Evolutionary conservation across 2,797 vertebrate genomes (phyloP), one percentile per base, ranked within the genome.

Genomic region (Erpetoichthys calabaricus): DNA sequence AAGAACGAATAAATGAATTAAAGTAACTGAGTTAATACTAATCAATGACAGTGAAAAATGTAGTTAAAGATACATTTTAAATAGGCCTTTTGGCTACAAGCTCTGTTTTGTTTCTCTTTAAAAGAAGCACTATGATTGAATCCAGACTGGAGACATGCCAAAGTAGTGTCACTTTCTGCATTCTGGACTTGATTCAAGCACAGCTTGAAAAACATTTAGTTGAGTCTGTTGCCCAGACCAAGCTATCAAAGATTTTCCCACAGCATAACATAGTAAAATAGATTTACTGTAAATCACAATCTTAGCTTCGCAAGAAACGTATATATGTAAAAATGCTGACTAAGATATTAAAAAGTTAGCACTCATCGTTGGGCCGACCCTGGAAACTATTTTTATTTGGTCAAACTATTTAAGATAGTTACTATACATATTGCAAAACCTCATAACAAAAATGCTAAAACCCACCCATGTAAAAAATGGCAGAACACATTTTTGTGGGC

Each of bases 131-230:
- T 50, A 51, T 58, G 64, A 51, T 44, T 10, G 3, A 25, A 45
- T 56, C 62, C 60, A 62, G 42, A 42, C 4, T 45, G 60, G 61
- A 70, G 64, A 65, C 61, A 61, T 52, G 46, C 53, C 8, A 56
- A 45, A 63, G 47, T 62, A 45, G 46, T 42, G 44, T 62, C 53
- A 8, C 53, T 61, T 61, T 59, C 58, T 50, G 64, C 59, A 41
- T 55, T 59, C 59, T 47, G 60, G 56, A 64, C 60, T 57, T 61
- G 64, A 60, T 55, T 6, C 59, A 68, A 52, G 59, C 59, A 59
- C 62, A 44, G 47, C 52, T 47, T 47, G 47, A 59, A 51, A 52
- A 56, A n/a, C 3, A 56, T 52, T 49, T 49, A n/a, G 47, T n/a
- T 49, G 7, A 56, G 56, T 60, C 58, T 8, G 5, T 45, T 55